These are phyloP conservation scores for Drosophila nigricruria DNA, from an alignment of 2,888 invertebrate genomes.

Conservation along the genomic window DNA sequence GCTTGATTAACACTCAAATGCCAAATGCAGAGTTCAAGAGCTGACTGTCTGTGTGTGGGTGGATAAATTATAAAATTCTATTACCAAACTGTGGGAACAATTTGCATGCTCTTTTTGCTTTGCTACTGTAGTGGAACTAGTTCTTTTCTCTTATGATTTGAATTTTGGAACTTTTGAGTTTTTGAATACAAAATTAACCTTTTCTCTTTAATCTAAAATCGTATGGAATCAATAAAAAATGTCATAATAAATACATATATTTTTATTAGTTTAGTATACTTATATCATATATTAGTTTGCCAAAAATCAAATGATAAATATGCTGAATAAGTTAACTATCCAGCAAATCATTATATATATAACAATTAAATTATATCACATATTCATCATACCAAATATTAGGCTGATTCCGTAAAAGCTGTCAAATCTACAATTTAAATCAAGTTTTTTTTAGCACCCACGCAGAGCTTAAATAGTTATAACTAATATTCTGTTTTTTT, in stretches of 20 bases:
- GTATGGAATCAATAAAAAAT: too few relatives aligned
- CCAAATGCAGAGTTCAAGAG: constrained; percentile 1
- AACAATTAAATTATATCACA: too few relatives aligned
- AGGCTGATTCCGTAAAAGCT: not conserved
- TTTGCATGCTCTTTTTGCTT: not conserved
- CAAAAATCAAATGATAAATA: too few relatives aligned
- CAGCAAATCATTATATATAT: too few relatives aligned
- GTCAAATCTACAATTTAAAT: not conserved
- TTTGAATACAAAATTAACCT: not conserved
- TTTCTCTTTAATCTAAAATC: not conserved
- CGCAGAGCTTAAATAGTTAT: not conserved
- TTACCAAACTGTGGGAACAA: constrained; percentile 25
- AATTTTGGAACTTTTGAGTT: not conserved
- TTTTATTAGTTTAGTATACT: too few relatives aligned
- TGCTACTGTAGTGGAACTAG: not conserved
- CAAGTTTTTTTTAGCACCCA: not conserved
- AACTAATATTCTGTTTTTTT: not conserved
- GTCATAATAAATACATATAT: too few relatives aligned
- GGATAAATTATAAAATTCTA: constrained; percentile 16
- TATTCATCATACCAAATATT: too few relatives aligned
- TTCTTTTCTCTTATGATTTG: not conserved
- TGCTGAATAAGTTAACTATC: too few relatives aligned
- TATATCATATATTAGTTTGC: too few relatives aligned
- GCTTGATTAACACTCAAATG: constrained; percentile 2
- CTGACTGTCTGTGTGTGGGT: constrained; percentile 6